Conservation (phyloP, 1,140 invertebrate species). For the Ctenoplectra terminalis region DNA sequence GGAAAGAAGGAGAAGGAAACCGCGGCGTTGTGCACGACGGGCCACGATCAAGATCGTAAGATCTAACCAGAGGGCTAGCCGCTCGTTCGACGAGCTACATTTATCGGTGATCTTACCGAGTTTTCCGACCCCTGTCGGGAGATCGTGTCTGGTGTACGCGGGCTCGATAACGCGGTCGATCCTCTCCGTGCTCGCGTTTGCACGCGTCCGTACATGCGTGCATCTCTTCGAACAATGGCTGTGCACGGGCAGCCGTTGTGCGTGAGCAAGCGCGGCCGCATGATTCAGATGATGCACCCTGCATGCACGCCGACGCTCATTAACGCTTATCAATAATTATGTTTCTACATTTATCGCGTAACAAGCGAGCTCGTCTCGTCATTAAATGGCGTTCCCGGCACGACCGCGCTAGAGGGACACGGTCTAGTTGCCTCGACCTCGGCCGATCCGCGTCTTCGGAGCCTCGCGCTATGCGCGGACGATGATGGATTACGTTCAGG, state of each 20-base stretch:
- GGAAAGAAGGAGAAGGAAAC: conserved; percentile 19
- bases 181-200: conserved; percentile 18
- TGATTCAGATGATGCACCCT: conserved; percentile 63
- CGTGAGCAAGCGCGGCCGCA: conserved; percentile 69
- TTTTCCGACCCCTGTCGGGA: conserved; percentile 73
- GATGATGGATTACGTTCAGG: neutral
- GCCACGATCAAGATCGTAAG: conserved; percentile 77
- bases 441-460: conserved; percentile 28
- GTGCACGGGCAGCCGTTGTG: conserved; percentile 52
- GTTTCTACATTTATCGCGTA: conserved; percentile 77
- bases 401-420: conserved; percentile 60
- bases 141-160: conserved; percentile 43
- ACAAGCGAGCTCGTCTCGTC: conserved; percentile 72
- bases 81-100: conserved; percentile 73
- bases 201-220: conserved; percentile 4
- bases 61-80: conserved; percentile 72
- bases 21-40: conserved; percentile 70
- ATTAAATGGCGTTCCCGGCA: conserved; percentile 64
- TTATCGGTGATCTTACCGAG: conserved; percentile 78
- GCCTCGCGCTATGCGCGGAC: neutral
- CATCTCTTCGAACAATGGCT: conserved; percentile 50
- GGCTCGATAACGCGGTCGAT: conserved; percentile 56
- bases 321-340: conserved; percentile 78
- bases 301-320: conserved; percentile 65
- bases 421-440: conserved; percentile 69